These are phyloP conservation scores for Elephas maximus DNA, from an alignment of 2,113 vertebrate species.

Conservation along the genomic window DNA sequence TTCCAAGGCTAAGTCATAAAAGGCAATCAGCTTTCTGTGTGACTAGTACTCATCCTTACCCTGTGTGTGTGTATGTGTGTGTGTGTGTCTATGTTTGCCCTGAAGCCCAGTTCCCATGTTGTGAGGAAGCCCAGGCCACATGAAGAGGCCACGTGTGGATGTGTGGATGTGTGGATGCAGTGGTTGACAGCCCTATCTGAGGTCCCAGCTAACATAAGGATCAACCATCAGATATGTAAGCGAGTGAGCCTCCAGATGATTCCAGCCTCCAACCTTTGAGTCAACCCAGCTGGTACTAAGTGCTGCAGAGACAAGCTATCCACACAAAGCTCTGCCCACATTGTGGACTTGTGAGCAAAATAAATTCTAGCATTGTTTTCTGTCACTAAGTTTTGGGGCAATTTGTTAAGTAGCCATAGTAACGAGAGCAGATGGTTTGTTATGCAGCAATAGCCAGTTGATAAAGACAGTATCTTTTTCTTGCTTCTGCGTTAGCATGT, in stretches of 20 bases:
- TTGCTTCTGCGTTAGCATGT: not conserved
- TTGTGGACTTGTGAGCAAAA: not conserved
- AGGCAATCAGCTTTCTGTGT: not conserved
- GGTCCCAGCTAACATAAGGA: not conserved
- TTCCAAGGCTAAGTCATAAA: not conserved
- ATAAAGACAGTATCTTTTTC: not conserved
- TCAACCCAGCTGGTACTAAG: not conserved
- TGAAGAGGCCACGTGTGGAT: not conserved
- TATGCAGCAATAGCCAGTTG: not conserved
- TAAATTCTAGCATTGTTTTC: not conserved
- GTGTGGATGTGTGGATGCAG: not conserved
- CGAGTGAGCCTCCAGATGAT: not conserved
- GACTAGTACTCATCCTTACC: not conserved
- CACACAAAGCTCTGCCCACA: not conserved
- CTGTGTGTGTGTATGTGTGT: too few species aligned
- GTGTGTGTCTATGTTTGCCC: not conserved
- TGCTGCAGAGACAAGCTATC: not conserved
- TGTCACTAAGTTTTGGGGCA: not conserved
- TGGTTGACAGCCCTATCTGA: not conserved
- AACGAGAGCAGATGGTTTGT: not conserved
- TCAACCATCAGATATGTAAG: not conserved
- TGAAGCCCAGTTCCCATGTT: not conserved
- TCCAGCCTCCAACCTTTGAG: not conserved
- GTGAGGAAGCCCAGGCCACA: not conserved
- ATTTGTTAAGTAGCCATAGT: not conserved